Percentiles rank a stretch among this genome's conserved stretches.
These are phyloP conservation scores for Mythimna impura DNA, from an alignment of 2,888 invertebrate genomes.

Conservation along the genomic window DNA sequence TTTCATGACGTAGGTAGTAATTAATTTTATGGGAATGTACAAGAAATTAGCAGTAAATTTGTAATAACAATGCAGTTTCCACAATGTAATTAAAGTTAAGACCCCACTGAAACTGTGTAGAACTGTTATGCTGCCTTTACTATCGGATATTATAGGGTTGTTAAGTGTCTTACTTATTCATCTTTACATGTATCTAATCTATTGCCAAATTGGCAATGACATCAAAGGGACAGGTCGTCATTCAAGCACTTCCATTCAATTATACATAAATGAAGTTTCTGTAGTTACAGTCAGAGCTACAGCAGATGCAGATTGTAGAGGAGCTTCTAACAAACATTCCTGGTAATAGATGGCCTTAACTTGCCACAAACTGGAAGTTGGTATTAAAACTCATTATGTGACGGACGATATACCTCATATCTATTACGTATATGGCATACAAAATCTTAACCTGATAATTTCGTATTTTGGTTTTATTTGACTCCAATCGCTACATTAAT, in stretches of 20 bases:
- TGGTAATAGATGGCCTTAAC: neutral
- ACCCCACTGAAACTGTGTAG: neutral
- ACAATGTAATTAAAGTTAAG: constrained; percentile 2
- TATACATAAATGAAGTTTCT: neutral
- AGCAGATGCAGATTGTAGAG: neutral
- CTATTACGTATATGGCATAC: neutral
- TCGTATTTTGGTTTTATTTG: constrained; percentile 17
- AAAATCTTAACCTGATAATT: constrained; percentile 3
- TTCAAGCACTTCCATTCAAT: neutral
- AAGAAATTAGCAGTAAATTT: constrained; percentile 45
- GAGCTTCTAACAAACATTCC: neutral
- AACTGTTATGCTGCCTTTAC: neutral
- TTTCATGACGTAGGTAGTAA: constrained; percentile 40
- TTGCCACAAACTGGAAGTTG: neutral
- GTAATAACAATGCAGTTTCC: constrained; percentile 32
- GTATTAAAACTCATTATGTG: neutral
- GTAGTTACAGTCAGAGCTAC: neutral
- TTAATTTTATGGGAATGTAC: constrained; percentile 41
- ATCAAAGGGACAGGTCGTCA: neutral
- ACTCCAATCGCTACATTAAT: constrained; percentile 13
- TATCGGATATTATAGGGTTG: neutral
- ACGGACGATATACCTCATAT: neutral
- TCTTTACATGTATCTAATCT: neutral
- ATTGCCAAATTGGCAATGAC: constrained; percentile 16
- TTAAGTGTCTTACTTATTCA: no score